Conservation (phyloP, 2,113 vertebrate genomes). For the Chionodraco myersi region DNA sequence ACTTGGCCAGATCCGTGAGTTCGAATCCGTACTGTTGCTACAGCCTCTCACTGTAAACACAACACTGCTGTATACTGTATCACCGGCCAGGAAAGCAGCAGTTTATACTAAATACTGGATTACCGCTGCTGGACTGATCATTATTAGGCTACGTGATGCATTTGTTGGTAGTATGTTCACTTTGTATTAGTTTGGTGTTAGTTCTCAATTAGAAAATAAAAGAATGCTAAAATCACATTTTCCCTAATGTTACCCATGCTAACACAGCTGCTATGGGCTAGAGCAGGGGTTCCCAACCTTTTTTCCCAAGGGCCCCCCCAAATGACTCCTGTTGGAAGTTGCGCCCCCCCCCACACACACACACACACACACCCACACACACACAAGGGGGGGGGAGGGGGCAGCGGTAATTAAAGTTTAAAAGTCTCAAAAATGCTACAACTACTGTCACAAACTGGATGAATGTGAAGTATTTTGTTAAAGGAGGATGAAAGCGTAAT, state of each 20-base stretch:
- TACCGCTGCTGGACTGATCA: background rate
- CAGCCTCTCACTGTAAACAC: slow-evolving; percentile 44
- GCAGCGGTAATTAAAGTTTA: too few relatives aligned
- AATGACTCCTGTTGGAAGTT: too few relatives aligned
- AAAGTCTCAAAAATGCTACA: too few relatives aligned
- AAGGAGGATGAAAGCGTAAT: too few relatives aligned
- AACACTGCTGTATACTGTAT: slow-evolving; percentile 16
- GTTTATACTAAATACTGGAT: background rate
- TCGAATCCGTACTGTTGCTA: slow-evolving; percentile 49
- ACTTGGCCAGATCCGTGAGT: slow-evolving; percentile 47
- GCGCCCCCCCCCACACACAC: too few relatives aligned
- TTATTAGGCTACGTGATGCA: background rate
- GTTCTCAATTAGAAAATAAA: background rate
- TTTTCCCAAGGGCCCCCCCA: too few relatives aligned
- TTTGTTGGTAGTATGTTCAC: background rate
- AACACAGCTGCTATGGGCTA: background rate
- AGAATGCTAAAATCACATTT: background rate
- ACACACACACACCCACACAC: too few relatives aligned
- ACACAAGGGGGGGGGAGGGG: too few relatives aligned
- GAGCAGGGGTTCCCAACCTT: background rate
- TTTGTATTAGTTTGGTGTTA: too few relatives aligned
- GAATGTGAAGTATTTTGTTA: too few relatives aligned
- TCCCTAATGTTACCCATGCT: background rate
- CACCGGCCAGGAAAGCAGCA: background rate
- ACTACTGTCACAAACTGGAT: too few relatives aligned